phyloP scores from a whole-genome alignment of 2,888 invertebrate species.

The Acleris emargana region DNA sequence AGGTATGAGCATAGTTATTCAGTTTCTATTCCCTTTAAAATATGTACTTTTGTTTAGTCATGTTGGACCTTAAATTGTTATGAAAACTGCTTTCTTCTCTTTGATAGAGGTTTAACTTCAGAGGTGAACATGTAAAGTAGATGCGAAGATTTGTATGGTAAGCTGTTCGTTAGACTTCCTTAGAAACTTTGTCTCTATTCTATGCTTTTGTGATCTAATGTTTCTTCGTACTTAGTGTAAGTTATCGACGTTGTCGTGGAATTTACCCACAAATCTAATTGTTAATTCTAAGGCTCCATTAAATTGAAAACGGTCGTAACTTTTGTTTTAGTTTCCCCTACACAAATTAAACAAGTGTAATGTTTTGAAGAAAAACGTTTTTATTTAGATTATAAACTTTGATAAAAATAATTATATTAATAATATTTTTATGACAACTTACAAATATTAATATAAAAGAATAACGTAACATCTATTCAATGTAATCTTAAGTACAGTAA shows the following conservation, averaged over 20 bases:
- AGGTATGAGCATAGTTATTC: too few species aligned
- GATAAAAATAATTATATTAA: conserved; percentile 85
- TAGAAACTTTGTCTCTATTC: conserved; percentile 49
- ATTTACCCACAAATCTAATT: conserved; percentile 42
- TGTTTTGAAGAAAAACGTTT: conserved; percentile 84
- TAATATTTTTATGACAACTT: conserved; percentile 84
- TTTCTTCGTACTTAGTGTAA: conserved; percentile 59
- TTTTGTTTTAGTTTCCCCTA: not conserved
- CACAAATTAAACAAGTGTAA: conserved; percentile 46
- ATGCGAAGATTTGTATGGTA: too few species aligned
- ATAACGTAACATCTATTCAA: conserved; percentile 83
- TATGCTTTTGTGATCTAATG: conserved; percentile 51
- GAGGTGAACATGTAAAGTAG: too few species aligned
- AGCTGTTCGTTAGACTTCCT: conserved; percentile 8
- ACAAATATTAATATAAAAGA: conserved; percentile 83
- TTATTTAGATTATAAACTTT: conserved; percentile 85
- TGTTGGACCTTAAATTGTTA: too few species aligned
- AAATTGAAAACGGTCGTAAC: conserved; percentile 39
- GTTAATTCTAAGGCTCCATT: conserved; percentile 49
- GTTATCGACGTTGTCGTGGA: conserved; percentile 49
- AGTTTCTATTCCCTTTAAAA: too few species aligned
- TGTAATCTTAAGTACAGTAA: conserved; percentile 75
- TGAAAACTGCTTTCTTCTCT: too few species aligned
- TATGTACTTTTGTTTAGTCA: too few species aligned
- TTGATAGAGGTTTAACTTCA: too few species aligned